These are phyloP conservation scores for Porites evermanni DNA, from an alignment of 92 coral and sea anemone species.

Conservation along the genomic window DNA sequence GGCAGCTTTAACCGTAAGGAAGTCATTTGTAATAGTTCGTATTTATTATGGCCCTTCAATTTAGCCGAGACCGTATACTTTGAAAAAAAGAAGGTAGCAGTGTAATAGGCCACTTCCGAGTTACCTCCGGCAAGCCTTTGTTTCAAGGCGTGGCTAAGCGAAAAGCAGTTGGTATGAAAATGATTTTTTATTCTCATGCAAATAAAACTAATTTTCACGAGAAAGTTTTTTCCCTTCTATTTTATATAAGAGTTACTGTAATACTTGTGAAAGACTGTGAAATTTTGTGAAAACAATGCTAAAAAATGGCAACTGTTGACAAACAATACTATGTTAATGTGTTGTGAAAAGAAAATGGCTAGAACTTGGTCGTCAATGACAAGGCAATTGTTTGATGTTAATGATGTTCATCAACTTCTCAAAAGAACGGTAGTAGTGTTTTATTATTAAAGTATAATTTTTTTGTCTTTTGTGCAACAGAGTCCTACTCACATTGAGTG, in stretches of 20 bases:
- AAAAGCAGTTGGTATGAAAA: slow-evolving; percentile 8
- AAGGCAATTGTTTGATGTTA: neutral
- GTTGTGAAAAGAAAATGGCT: slow-evolving; percentile 1
- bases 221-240: neutral
- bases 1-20: slow-evolving; percentile 2
- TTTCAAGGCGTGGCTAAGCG: neutral
- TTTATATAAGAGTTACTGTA: neutral
- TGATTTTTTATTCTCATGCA: slow-evolving; percentile 13
- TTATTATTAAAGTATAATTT: neutral
- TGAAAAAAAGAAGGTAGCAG: neutral
- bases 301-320: slow-evolving; percentile 3
- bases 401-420: neutral
- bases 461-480: neutral
- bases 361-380: slow-evolving; percentile 1
- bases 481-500: neutral
- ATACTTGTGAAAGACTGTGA: slow-evolving; percentile 6
- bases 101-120: neutral
- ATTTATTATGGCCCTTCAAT: neutral
- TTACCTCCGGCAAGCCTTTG: neutral
- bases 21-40: neutral
- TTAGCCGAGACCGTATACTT: neutral
- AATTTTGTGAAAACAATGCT: neutral
- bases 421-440: neutral
- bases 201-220: neutral
- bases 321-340: neutral